Evolutionary conservation across 2,797 vertebrate genomes (phyloP), one percentile per base, ranked within the genome.

Genomic region (Okamejei kenojei): DNA sequence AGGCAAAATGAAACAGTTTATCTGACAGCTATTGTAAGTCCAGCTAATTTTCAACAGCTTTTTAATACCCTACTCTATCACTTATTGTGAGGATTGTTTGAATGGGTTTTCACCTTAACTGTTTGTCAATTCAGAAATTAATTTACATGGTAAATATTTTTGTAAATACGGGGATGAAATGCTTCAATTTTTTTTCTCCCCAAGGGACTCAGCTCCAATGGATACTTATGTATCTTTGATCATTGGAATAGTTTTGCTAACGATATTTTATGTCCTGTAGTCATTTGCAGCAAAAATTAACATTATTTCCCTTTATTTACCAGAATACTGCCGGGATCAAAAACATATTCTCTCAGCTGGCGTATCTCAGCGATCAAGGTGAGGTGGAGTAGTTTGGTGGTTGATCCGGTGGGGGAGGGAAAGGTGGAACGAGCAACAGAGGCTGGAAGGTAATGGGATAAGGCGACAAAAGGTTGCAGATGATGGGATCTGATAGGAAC

Each of bases 1-100:
- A 96, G 96, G 97, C 97, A 96, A 97, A 97, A 97, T 96, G 96
- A 96, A 97, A 96, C 96, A 95, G 94, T 96, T 96, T 95, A 95
- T 96, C 97, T 96, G 96, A 96, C 95, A 96, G 96, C 96, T 96
- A 96, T 96, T 97, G 96, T 97, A 96, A 95, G 95, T 96, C 96
- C 96, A 97, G 96, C 96, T 97, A 96, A 97, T 97, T 97, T 97
- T 96, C 96, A 96, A 95, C 95, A 96, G 95, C 96, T 95, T 96
- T 96, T 96, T 96, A 96, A 96, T 97, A 96, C 94, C 96, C 96
- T 96, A 95, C 96, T 96, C 97, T 97, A 97, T 97, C 96, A 96
- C 95, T 95, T 93, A 93, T 95, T 94, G 96, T 95, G 96, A 96
- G 95, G 93, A 95, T 92, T 92, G 95, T 95, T 96, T 96, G 96